Percentiles rank a stretch among this genome's conserved stretches.
Evolutionary conservation across 2,888 invertebrate genomes (phyloP).

Genomic region (Ochlodes sylvanus): DNA sequence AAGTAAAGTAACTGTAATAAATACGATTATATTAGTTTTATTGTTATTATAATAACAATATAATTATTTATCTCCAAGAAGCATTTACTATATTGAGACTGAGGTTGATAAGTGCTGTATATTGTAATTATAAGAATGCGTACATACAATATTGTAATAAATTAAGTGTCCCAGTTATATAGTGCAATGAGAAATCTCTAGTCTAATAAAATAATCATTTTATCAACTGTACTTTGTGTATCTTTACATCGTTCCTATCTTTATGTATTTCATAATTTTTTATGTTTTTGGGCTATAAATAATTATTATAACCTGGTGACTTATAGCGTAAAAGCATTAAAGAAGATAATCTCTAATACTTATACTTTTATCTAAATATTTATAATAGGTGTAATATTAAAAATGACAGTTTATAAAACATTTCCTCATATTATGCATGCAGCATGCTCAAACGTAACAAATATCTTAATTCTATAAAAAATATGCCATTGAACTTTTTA

Average conservation of each 20-base stretch:
- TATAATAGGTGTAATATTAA: too few relatives aligned
- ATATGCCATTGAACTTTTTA: too few relatives aligned
- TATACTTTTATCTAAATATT: too few relatives aligned
- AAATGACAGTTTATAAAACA: too few relatives aligned
- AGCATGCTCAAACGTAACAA: too few relatives aligned
- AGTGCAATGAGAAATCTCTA: conserved; percentile 47
- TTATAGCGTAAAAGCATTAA: background rate
- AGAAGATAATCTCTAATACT: too few relatives aligned
- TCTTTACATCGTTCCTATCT: conserved; percentile 29
- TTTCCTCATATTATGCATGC: too few relatives aligned
- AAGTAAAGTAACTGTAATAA: conserved; percentile 15
- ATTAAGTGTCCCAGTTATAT: conserved; percentile 31
- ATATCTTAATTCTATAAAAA: too few relatives aligned
- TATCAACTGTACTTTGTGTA: conserved; percentile 40
- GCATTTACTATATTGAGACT: conserved; percentile 42
- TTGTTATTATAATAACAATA: conserved; percentile 15
- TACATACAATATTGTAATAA: conserved; percentile 16
- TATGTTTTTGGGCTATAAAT: background rate
- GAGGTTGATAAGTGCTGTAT: conserved; percentile 28
- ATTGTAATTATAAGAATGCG: conserved; percentile 14
- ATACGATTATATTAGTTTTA: too few relatives aligned
- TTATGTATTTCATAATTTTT: conserved; percentile 1
- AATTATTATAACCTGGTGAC: background rate
- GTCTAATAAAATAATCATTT: conserved; percentile 44
- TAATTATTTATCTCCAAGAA: conserved; percentile 23